Evolutionary conservation across 2,113 vertebrate genomes (phyloP).

Genomic region (Phycodurus eques): DNA sequence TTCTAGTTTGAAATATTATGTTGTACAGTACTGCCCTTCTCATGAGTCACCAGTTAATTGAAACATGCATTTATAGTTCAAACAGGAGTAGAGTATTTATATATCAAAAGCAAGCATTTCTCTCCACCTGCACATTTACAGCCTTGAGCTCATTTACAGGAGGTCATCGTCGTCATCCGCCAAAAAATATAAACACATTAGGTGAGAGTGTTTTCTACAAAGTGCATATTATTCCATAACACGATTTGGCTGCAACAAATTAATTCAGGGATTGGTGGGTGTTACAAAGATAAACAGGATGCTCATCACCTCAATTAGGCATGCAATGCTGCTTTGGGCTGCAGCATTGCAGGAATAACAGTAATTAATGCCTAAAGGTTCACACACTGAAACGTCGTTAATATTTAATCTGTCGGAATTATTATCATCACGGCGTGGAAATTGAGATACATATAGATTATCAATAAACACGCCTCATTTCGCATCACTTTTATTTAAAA

Average conservation of each 20-base stretch:
- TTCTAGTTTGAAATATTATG: too few species aligned
- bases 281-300: conserved; percentile 27
- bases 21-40: not conserved
- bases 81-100: not conserved
- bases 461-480: conserved; percentile 72
- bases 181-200: not conserved
- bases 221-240: not conserved
- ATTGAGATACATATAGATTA: conserved; percentile 70
- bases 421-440: conserved; percentile 59
- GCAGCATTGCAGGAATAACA: conserved; percentile 41
- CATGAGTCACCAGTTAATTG: not conserved
- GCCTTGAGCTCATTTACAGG: conserved; percentile 20
- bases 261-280: conserved; percentile 4
- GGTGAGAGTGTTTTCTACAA: not conserved
- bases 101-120: not conserved
- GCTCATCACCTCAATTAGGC: conserved; percentile 28
- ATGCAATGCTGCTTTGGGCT: conserved; percentile 38
- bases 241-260: conserved; percentile 20
- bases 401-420: conserved; percentile 72
- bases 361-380: conserved; percentile 66
- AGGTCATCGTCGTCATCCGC: conserved; percentile 9
- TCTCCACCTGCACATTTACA: not conserved
- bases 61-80: not conserved
- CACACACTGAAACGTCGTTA: conserved; percentile 53
- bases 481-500: conserved; percentile 42